A percentile compares a stretch with the other conserved stretches of the same genome.
Conservation (phyloP, 2,888 invertebrate species). For the Drosophila multiciliata region DNA sequence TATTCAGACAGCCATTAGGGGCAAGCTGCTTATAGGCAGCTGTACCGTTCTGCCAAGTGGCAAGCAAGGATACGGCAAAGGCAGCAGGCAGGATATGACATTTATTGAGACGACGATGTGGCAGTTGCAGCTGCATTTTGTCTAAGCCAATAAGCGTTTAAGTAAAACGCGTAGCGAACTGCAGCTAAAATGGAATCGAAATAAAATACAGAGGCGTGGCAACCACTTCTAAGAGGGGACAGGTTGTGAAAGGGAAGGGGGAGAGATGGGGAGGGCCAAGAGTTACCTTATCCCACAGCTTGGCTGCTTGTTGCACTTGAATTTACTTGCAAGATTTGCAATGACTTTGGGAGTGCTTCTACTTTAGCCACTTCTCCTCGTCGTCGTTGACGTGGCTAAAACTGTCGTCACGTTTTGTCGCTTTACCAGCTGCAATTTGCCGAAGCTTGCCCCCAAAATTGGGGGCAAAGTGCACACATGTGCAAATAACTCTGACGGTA, state of each 20-base stretch:
- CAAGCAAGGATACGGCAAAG: constrained; percentile 2
- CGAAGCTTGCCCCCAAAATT: constrained; percentile 52
- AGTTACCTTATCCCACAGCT: constrained; percentile 26
- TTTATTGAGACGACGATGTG: constrained; percentile 67
- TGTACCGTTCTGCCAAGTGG: background rate
- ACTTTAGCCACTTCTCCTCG: background rate
- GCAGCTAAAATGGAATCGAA: constrained; percentile 47
- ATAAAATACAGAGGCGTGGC: constrained; percentile 17
- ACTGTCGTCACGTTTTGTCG: constrained; percentile 74
- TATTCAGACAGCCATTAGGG: constrained; percentile 12
- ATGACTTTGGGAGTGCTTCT: background rate
- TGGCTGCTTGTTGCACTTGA: constrained; percentile 59
- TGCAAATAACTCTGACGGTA: constrained; percentile 76
- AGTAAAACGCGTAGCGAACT: constrained; percentile 55
- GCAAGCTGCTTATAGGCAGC: constrained; percentile 53
- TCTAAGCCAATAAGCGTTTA: constrained; percentile 74
- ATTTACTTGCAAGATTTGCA: constrained; percentile 55
- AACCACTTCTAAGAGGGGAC: background rate
- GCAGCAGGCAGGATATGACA: constrained; percentile 50
- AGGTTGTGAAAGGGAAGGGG: background rate
- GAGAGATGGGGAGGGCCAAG: background rate
- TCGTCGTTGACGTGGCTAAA: background rate
- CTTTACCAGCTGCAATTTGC: constrained; percentile 74
- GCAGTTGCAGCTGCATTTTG: constrained; percentile 57
- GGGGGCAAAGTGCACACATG: constrained; percentile 71